phyloP scores from a whole-genome alignment of 2,113 vertebrate species.

The Rhombomys opimus region DNA sequence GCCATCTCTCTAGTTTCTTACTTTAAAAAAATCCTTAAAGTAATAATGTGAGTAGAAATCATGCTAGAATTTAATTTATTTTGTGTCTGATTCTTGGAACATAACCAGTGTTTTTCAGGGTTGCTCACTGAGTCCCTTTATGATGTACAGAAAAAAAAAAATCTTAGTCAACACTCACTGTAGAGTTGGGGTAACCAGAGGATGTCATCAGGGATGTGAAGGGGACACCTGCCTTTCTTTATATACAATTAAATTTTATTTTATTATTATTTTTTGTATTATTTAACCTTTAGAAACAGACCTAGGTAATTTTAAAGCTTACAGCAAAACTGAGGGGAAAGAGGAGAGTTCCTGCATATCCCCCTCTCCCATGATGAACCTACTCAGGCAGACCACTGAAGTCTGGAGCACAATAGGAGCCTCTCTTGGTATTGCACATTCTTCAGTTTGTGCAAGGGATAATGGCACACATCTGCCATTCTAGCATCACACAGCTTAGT shows the following conservation, averaged over 20 bases:
- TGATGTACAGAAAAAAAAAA: too few species aligned
- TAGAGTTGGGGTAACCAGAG: not conserved
- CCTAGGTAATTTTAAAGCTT: not conserved
- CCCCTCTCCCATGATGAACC: not conserved
- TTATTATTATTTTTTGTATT: not conserved
- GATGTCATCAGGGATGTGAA: not conserved
- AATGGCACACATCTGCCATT: not conserved
- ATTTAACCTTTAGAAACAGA: not conserved
- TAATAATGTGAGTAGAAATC: slow-evolving; percentile 24
- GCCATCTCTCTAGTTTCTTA: not conserved
- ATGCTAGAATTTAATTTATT: slow-evolving; percentile 42
- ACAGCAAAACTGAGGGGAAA: not conserved
- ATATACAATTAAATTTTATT: not conserved
- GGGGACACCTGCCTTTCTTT: not conserved
- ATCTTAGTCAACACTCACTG: not conserved
- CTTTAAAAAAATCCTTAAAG: not conserved
- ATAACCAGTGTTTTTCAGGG: not conserved
- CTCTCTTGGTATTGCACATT: not conserved
- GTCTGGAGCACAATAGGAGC: not conserved
- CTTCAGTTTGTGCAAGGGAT: not conserved
- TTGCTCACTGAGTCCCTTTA: not conserved
- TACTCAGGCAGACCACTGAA: not conserved
- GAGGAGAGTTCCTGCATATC: not conserved
- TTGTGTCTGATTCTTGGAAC: slow-evolving; percentile 15
- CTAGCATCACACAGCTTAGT: not conserved